phyloP scores from a whole-genome alignment of 2,113 vertebrate species.

The Mionectes macconnelli region DNA sequence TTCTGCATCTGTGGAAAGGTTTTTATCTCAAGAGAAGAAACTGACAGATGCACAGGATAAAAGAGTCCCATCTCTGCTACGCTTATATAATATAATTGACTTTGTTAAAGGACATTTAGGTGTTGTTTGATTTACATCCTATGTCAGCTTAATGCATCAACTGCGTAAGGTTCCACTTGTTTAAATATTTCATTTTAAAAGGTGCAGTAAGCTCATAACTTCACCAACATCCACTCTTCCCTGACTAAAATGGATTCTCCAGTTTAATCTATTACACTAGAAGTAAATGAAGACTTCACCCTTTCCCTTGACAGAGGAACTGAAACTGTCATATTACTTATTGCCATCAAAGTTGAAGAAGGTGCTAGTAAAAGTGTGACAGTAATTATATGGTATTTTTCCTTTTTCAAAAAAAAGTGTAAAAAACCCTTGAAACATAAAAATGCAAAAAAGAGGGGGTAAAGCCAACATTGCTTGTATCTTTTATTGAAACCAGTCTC shows the following conservation, averaged over 20 bases:
- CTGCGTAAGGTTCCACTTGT: slow-evolving; percentile 41
- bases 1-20: slow-evolving; percentile 18
- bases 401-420: neutral
- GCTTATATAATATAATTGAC: slow-evolving; percentile 68
- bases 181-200: slow-evolving; percentile 74
- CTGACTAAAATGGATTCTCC: slow-evolving; percentile 44
- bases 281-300: slow-evolving; percentile 39
- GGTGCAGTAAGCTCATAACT: slow-evolving; percentile 47
- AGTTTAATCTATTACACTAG: neutral
- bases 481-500: neutral
- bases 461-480: neutral
- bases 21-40: slow-evolving; percentile 36
- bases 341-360: neutral
- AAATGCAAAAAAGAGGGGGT: neutral
- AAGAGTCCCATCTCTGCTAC: slow-evolving; percentile 1
- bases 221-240: slow-evolving; percentile 42
- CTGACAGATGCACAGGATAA: slow-evolving; percentile 5
- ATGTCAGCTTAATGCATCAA: slow-evolving; percentile 60
- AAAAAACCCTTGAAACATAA: neutral
- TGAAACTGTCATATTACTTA: neutral
- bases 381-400: neutral
- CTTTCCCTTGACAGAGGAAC: slow-evolving; percentile 12
- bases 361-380: neutral
- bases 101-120: slow-evolving; percentile 74
- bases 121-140: slow-evolving; percentile 64